Conservation (phyloP, 2,888 invertebrate genomes). For the Drosophila meridionalis region DNA sequence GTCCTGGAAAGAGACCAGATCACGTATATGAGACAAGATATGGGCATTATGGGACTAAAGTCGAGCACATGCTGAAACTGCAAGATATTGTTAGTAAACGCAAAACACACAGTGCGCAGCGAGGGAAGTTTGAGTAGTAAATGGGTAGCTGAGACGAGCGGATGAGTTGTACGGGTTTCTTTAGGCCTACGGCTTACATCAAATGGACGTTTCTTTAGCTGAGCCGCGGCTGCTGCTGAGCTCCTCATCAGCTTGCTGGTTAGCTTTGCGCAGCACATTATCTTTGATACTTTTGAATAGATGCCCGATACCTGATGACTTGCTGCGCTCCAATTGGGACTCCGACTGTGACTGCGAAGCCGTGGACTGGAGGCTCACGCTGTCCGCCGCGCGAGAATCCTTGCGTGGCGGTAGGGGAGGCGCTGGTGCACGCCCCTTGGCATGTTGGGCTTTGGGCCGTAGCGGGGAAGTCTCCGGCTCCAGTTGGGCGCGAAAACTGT, state of each 20-base stretch:
- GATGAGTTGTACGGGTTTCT: conserved; percentile 51
- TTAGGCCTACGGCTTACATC: conserved; percentile 59
- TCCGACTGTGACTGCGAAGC: conserved; percentile 11
- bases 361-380: conserved; percentile 40
- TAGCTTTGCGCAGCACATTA: conserved; percentile 73
- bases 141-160: conserved; percentile 54
- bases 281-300: conserved; percentile 73
- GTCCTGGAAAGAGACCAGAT: conserved; percentile 76
- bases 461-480: conserved; percentile 41
- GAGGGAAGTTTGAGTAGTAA: conserved; percentile 8
- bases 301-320: conserved; percentile 68
- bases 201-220: conserved; percentile 68
- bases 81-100: conserved; percentile 62
- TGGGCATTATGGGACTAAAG: no score
- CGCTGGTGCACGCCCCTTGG: conserved; percentile 83
- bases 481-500: conserved; percentile 74
- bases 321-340: conserved; percentile 39
- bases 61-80: conserved; percentile 60
- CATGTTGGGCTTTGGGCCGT: conserved; percentile 69
- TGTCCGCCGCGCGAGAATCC: conserved; percentile 39
- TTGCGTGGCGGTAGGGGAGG: conserved; percentile 57
- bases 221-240: conserved; percentile 26
- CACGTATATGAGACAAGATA: conserved; percentile 12
- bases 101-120: conserved; percentile 37
- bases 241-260: conserved; percentile 45